Evolutionary conservation across 2,797 vertebrate genomes (phyloP).

Genomic region (Furcifer pardalis): DNA sequence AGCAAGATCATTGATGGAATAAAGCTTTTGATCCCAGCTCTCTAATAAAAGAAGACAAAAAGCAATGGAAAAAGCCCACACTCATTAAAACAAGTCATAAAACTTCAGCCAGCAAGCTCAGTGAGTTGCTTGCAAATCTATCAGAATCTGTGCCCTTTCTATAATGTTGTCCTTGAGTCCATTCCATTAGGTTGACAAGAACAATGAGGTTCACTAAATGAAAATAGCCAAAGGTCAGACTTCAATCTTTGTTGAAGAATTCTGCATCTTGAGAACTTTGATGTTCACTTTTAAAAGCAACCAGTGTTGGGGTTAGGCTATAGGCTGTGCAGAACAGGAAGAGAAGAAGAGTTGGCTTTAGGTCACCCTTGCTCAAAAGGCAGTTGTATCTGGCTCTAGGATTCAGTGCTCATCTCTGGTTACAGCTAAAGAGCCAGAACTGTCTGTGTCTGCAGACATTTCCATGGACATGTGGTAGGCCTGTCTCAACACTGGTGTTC

Average conservation of each 20-base stretch:
- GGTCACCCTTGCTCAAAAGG: too few relatives aligned
- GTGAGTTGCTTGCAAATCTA: slow-evolving; percentile 28
- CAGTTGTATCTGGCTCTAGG: too few relatives aligned
- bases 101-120: slow-evolving; percentile 29
- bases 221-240: not conserved
- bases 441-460: too few relatives aligned
- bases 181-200: not conserved
- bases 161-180: not conserved
- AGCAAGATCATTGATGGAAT: not conserved
- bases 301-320: not conserved
- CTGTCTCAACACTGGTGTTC: too few relatives aligned
- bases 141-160: not conserved
- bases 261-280: rapidly evolving
- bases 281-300: slow-evolving; percentile 11
- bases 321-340: not conserved
- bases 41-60: slow-evolving; percentile 4
- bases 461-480: too few relatives aligned
- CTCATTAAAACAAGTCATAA: slow-evolving; percentile 12
- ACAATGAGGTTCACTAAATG: not conserved
- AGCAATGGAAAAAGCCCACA: not conserved
- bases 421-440: too few relatives aligned
- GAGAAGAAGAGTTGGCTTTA: not conserved
- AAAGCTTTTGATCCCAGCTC: slow-evolving; percentile 39
- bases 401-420: too few relatives aligned
- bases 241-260: rapidly evolving